phyloP scores from a whole-genome alignment of 2,797 vertebrate species.

The Tolypeutes matacus region DNA sequence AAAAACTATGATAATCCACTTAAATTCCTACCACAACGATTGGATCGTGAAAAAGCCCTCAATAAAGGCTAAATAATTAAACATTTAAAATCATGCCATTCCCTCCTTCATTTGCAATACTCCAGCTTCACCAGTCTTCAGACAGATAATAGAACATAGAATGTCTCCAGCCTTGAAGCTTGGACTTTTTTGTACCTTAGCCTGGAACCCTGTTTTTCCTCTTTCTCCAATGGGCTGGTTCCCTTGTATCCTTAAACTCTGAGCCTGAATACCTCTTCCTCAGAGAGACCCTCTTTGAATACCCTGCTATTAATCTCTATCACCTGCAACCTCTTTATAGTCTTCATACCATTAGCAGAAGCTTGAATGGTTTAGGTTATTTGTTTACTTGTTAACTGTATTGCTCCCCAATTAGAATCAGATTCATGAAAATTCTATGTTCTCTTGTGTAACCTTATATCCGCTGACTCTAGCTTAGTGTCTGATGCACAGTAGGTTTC shows the following conservation, averaged over 20 bases:
- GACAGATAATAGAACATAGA: not conserved
- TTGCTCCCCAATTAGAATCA: not conserved
- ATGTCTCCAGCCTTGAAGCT: not conserved
- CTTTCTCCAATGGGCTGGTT: not conserved
- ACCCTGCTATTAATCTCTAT: not conserved
- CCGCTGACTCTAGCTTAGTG: not conserved
- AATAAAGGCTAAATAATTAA: not conserved
- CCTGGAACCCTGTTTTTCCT: not conserved
- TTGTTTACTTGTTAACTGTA: not conserved
- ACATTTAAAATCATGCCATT: not conserved
- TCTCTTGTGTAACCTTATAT: not conserved
- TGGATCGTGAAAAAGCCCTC: not conserved
- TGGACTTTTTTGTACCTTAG: not conserved
- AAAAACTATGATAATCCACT: not conserved
- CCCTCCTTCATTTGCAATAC: not conserved
- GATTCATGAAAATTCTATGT: not conserved
- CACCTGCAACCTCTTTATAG: not conserved
- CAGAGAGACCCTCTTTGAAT: slow-evolving; percentile 2
- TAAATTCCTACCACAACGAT: not conserved
- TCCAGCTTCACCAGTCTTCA: not conserved
- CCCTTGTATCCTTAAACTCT: not conserved
- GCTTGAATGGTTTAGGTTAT: not conserved
- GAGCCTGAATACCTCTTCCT: not conserved
- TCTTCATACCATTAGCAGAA: not conserved
- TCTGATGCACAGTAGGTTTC: not conserved